A percentile compares a stretch with the other conserved stretches of the same genome.
Conservation (phyloP, 2,888 invertebrate genomes). For the Diaperis boleti region DNA sequence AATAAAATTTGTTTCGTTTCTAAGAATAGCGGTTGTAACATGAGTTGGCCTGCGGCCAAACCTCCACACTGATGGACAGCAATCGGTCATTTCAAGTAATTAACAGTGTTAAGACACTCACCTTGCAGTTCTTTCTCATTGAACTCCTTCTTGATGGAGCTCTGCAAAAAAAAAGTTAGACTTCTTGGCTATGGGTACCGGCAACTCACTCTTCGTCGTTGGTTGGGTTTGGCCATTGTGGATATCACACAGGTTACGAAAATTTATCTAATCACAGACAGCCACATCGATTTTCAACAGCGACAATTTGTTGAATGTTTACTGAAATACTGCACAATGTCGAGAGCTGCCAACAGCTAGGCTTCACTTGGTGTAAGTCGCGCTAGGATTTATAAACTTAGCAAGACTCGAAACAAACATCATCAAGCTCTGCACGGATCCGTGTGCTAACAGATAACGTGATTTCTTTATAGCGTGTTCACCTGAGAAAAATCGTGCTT, state of each 20-base stretch:
- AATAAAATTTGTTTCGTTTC: slow-evolving; percentile 37
- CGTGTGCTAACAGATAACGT: slow-evolving; percentile 27
- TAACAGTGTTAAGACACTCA: slow-evolving; percentile 34
- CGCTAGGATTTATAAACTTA: slow-evolving; percentile 40
- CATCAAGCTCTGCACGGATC: slow-evolving; percentile 21
- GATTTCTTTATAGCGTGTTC: slow-evolving; percentile 19
- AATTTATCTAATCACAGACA: slow-evolving; percentile 33
- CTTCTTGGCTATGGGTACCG: background rate
- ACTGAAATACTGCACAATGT: slow-evolving; percentile 36
- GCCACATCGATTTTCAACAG: slow-evolving; percentile 26
- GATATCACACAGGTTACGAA: background rate
- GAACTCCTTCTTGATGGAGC: slow-evolving; percentile 58
- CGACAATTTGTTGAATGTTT: slow-evolving; percentile 31
- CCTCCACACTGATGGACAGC: slow-evolving; percentile 17
- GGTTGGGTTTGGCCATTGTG: slow-evolving; percentile 32
- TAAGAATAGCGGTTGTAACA: slow-evolving; percentile 38
- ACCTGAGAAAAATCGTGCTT: slow-evolving; percentile 20
- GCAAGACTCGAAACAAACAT: slow-evolving; percentile 34
- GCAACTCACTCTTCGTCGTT: slow-evolving; percentile 32
- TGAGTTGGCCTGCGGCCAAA: slow-evolving; percentile 38
- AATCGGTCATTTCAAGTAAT: slow-evolving; percentile 25
- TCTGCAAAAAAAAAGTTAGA: slow-evolving; percentile 50
- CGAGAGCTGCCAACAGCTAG: slow-evolving; percentile 39
- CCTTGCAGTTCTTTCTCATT: slow-evolving; percentile 57
- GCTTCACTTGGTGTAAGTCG: slow-evolving; percentile 29